phyloP scores from a whole-genome alignment of 2,113 vertebrate species.

The Alethe diademata region DNA sequence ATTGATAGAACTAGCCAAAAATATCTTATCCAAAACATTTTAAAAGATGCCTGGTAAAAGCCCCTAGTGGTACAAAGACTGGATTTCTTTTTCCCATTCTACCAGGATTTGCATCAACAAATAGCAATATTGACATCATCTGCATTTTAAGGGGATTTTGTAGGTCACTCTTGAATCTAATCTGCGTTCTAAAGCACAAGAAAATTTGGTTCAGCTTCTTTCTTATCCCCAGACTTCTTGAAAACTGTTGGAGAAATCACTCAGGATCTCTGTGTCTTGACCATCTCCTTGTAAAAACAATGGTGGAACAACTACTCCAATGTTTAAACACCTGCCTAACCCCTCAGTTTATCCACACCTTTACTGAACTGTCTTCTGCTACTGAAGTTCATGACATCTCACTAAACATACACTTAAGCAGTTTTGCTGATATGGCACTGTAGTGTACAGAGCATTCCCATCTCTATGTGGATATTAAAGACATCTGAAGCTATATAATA shows the following conservation, averaged over 20 bases:
- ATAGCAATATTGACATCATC: neutral
- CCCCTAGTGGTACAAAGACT: neutral
- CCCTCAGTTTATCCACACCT: neutral
- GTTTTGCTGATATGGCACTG: neutral
- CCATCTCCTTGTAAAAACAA: neutral
- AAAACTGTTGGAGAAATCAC: neutral
- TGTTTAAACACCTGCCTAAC: neutral
- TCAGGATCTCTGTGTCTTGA: neutral
- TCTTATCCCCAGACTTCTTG: neutral
- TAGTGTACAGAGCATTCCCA: neutral
- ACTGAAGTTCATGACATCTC: neutral
- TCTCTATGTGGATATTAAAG: neutral
- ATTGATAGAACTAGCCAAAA: neutral
- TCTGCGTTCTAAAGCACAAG: neutral
- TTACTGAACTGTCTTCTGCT: neutral
- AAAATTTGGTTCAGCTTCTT: neutral
- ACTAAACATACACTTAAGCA: neutral
- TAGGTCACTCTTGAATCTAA: neutral
- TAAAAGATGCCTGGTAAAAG: neutral
- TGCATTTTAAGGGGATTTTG: neutral
- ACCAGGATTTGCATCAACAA: neutral
- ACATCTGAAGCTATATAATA: neutral
- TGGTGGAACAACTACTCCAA: neutral
- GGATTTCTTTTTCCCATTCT: neutral
- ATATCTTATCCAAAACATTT: neutral